Conservation (phyloP, 2,888 invertebrate genomes). For the Agrilus cyanescens region DNA sequence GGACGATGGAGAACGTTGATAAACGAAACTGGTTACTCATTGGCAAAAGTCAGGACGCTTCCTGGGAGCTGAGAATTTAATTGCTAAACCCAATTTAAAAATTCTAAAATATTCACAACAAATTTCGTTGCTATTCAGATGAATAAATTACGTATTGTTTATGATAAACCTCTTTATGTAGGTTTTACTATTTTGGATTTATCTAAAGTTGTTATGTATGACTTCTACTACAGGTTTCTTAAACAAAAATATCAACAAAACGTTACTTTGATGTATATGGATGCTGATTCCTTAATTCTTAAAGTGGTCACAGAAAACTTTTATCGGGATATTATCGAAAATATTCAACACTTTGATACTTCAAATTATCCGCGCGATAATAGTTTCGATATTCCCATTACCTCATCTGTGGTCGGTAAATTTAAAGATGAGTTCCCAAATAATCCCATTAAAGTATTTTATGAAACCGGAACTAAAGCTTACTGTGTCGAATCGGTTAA, state of each 20-base stretch:
- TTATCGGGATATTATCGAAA: conserved; percentile 25
- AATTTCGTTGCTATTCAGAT: conserved; percentile 28
- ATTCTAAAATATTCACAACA: conserved; percentile 22
- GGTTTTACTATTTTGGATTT: conserved; percentile 31
- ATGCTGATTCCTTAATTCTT: conserved; percentile 24
- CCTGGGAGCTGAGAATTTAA: conserved; percentile 23
- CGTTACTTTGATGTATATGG: conserved; percentile 20
- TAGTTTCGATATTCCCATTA: conserved; percentile 15
- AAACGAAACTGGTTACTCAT: conserved; percentile 21
- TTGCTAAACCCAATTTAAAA: conserved; percentile 26
- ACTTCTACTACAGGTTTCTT: conserved; percentile 27
- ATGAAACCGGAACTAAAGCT: background rate
- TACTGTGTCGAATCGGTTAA: conserved; percentile 1
- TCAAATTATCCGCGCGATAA: conserved; percentile 20
- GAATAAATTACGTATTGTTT: conserved; percentile 17
- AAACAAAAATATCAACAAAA: conserved; percentile 20
- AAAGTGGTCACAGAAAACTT: conserved; percentile 25
- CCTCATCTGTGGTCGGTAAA: background rate
- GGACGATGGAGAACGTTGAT: conserved; percentile 33
- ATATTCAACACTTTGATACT: too few relatives aligned
- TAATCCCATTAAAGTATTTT: background rate
- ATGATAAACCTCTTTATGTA: conserved; percentile 30
- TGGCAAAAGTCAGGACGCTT: conserved; percentile 17
- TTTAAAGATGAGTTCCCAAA: conserved; percentile 3
- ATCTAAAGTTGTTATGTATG: conserved; percentile 27